Percentiles rank a stretch among this genome's conserved stretches.
Evolutionary conservation across 2,797 vertebrate species (phyloP).

Genomic region (Protonibea diacanthus): DNA sequence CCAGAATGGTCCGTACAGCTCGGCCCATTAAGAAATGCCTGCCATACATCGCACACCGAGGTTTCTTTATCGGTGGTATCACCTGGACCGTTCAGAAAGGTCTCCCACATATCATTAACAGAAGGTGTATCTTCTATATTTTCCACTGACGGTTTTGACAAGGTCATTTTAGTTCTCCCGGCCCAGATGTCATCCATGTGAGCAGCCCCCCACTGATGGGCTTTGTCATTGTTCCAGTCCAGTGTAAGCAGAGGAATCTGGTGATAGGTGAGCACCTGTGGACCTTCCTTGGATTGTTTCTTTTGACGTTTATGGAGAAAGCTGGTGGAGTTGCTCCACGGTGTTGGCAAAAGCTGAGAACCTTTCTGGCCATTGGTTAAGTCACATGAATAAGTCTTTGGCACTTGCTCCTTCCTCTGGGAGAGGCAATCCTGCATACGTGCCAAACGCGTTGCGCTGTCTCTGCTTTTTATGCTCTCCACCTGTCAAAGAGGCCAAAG

Average conservation of each 20-base stretch:
- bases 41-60: constrained; percentile 73
- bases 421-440: constrained; percentile 67
- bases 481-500: constrained; percentile 77
- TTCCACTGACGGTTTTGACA: constrained; percentile 43
- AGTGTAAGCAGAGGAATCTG: constrained; percentile 80
- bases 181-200: constrained; percentile 55
- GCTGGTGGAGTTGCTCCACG: constrained; percentile 40
- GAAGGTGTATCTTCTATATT: constrained; percentile 38
- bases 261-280: constrained; percentile 77
- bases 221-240: constrained; percentile 74
- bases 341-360: constrained; percentile 27
- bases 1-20: constrained; percentile 47
- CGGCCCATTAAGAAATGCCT: constrained; percentile 74
- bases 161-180: constrained; percentile 31
- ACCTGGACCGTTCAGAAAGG: constrained; percentile 58
- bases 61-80: constrained; percentile 39
- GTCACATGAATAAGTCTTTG: constrained; percentile 43
- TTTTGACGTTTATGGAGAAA: constrained; percentile 44
- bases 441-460: constrained; percentile 65
- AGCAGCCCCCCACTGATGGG: constrained; percentile 18
- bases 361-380: constrained; percentile 38
- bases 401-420: constrained; percentile 49
- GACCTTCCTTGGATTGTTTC: constrained; percentile 50
- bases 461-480: constrained; percentile 70
- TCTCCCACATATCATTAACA: constrained; percentile 67